These are phyloP conservation scores for Xenopus laevis DNA, from an alignment of 2,113 vertebrate genomes.

Conservation along the genomic window DNA sequence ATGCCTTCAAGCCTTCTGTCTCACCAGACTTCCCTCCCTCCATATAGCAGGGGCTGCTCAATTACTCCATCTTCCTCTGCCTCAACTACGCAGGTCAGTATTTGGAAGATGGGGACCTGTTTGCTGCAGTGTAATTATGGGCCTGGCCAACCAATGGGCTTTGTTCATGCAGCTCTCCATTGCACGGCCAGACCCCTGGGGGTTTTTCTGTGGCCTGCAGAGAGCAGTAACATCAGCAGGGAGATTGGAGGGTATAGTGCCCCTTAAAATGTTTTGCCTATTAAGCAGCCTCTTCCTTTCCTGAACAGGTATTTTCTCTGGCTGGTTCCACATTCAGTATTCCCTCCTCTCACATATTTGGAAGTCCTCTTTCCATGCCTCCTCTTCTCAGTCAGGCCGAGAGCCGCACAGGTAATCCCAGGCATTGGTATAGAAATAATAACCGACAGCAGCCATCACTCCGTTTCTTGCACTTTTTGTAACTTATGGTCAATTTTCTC, in stretches of 20 bases:
- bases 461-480: no score
- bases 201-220: no score
- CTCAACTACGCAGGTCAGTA: slow-evolving; percentile 72
- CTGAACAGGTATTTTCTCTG: slow-evolving; percentile 74
- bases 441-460: no score
- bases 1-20: slow-evolving; percentile 81
- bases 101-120: background rate
- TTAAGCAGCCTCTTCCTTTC: slow-evolving; percentile 14
- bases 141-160: no score
- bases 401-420: slow-evolving; percentile 77
- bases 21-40: slow-evolving; percentile 69
- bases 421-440: slow-evolving; percentile 11
- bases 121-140: background rate
- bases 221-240: no score
- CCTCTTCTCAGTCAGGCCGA: slow-evolving; percentile 80
- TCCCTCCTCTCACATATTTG: slow-evolving; percentile 79
- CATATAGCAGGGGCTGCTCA: slow-evolving; percentile 74
- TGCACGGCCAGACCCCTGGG: no score
- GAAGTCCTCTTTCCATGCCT: slow-evolving; percentile 72
- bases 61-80: slow-evolving; percentile 65
- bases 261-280: background rate
- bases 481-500: background rate
- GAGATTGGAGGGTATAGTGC: no score
- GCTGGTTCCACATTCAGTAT: slow-evolving; percentile 81
- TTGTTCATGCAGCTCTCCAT: no score